Evolutionary conservation across 2,113 vertebrate species (phyloP), one percentile per base, ranked within the genome.

Genomic region (Numida meleagris): DNA sequence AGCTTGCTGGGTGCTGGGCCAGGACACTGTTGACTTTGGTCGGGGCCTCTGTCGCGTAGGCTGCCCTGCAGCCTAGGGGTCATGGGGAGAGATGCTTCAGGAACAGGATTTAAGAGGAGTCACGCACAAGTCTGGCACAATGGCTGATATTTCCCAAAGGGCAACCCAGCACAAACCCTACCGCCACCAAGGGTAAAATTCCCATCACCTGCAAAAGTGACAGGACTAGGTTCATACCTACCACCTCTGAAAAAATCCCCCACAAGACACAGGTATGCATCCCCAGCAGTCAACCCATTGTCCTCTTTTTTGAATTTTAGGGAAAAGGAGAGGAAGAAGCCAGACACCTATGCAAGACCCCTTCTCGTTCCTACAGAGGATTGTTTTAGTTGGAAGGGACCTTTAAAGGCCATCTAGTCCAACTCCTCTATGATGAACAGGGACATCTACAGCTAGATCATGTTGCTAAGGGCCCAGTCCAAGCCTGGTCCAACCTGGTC

Each of bases 81-180:
- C 57, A 68, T 1, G 2, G 42, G 14, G 27, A 14, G 88, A 80
- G 31, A 91, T 8, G 12, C 62, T 94, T 81, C 15, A 8, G 25
- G 61, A 88, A 65, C 9, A 36, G 15, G 13, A 57, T 68, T 74
- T 72, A 61, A 85, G 42, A 94, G 38, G 31, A 95, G n/a, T 53
- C 46, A 36, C 1, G 9, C 12, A 5, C 34, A 48, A 46, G 4
- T 10, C 23, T 53, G 50, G 20, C 34, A 17, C 3, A 40, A 40
- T 6, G 5, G 45, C 33, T 50, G 36, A 31, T 53, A 6, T 76
- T 89, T 72, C 51, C 31, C 57, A 61, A 51, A 62, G 14, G 33
- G 14, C 9, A 51, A 34, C 19, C 19, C 24, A 11, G 9, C 24
- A 34, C 42, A 65, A 58, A 50, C 34, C 45, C 21, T 42, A 16